phyloP scores from a whole-genome alignment of 2,888 invertebrate genomes.

The Autographa gamma region DNA sequence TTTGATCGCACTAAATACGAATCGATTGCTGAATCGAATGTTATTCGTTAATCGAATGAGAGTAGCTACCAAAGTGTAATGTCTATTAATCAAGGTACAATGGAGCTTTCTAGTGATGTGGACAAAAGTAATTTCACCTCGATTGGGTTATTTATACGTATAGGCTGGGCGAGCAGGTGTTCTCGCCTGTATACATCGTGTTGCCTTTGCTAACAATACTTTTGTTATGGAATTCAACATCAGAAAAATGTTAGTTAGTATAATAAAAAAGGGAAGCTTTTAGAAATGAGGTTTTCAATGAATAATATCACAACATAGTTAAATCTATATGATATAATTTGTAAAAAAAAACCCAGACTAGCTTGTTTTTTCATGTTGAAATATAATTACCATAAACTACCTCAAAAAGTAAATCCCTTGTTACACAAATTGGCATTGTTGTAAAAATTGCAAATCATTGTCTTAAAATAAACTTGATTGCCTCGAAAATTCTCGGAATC shows the following conservation, averaged over 20 bases:
- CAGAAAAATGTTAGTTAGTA: too few relatives aligned
- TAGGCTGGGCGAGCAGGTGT: constrained; percentile 78
- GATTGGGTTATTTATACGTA: constrained; percentile 81
- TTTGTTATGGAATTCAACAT: background rate
- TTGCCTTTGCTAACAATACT: constrained; percentile 19
- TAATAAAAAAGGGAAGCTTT: too few relatives aligned
- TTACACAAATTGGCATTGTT: background rate
- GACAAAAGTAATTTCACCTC: constrained; percentile 84
- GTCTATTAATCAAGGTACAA: constrained; percentile 52
- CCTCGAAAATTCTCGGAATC: background rate
- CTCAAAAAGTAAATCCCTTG: too few relatives aligned
- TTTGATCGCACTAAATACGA: constrained; percentile 56
- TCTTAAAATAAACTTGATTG: constrained; percentile 1
- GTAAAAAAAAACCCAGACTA: too few relatives aligned
- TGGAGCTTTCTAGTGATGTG: constrained; percentile 74
- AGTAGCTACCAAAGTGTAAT: constrained; percentile 73
- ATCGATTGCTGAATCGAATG: constrained; percentile 73
- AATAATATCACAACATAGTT: too few relatives aligned
- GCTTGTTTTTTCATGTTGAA: too few relatives aligned
- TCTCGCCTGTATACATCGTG: constrained; percentile 70
- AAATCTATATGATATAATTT: too few relatives aligned
- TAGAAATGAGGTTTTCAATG: too few relatives aligned
- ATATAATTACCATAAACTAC: too few relatives aligned
- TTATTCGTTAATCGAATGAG: constrained; percentile 75
- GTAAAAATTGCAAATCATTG: background rate